Conservation (phyloP, 1,140 invertebrate genomes). For the Lucilia sericata region DNA sequence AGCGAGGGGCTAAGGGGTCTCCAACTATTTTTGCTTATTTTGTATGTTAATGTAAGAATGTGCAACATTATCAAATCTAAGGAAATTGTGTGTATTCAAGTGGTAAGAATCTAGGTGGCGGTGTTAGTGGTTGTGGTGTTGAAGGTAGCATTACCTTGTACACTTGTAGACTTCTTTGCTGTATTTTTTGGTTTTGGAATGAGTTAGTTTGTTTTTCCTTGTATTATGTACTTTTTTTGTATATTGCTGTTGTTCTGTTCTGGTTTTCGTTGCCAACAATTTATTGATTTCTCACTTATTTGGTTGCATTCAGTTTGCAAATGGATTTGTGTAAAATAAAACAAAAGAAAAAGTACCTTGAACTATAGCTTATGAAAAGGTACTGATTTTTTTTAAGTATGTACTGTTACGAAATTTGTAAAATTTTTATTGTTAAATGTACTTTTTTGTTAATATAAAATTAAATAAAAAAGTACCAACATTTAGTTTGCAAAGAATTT, state of each 20-base stretch:
- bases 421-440: too few species aligned
- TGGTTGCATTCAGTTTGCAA: not conserved
- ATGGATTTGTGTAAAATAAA: too few species aligned
- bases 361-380: too few species aligned
- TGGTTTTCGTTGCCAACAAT: conserved; percentile 28
- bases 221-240: not conserved
- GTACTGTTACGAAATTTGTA: too few species aligned
- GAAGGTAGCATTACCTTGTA: conserved; percentile 33
- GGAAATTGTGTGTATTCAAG: conserved; percentile 26
- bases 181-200: not conserved
- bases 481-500: too few species aligned
- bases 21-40: not conserved
- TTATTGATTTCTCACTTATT: conserved; percentile 44
- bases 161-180: conserved; percentile 8
- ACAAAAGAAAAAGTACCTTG: too few species aligned
- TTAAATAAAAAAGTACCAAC: too few species aligned
- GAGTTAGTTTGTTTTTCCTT: not conserved
- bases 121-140: not conserved
- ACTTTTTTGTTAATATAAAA: too few species aligned
- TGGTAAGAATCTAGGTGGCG: not conserved
- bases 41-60: not conserved
- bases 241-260: not conserved
- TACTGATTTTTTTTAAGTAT: too few species aligned
- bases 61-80: conserved; percentile 5
- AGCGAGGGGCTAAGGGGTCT: not conserved